phyloP scores from a whole-genome alignment of 2,797 vertebrate genomes.

The Lindbergichthys nudifrons region DNA sequence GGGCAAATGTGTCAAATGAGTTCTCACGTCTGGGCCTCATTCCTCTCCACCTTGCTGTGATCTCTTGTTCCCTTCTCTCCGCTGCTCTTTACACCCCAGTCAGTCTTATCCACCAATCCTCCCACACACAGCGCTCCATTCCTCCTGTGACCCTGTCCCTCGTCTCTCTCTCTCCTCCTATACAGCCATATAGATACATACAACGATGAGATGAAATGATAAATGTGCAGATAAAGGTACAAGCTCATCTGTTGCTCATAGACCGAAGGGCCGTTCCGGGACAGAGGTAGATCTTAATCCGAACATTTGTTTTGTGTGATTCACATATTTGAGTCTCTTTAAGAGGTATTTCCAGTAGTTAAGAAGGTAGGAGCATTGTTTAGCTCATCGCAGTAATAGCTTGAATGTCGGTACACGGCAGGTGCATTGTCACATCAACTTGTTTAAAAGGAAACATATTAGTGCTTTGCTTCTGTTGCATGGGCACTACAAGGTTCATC shows the following conservation, averaged over 20 bases:
- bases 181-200: conserved; percentile 3
- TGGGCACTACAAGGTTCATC: neutral
- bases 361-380: neutral
- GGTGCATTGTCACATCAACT: neutral
- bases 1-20: conserved; percentile 88
- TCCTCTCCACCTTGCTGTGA: conserved; percentile 71
- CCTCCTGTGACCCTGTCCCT: conserved; percentile 66
- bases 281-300: neutral
- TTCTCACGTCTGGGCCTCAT: conserved; percentile 80
- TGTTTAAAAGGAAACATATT: neutral
- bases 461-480: neutral
- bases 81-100: conserved; percentile 67
- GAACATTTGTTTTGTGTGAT: conserved; percentile 9
- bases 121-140: conserved; percentile 52
- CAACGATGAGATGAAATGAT: conserved; percentile 19
- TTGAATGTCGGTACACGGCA: neutral
- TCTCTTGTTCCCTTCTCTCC: conserved; percentile 57
- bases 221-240: neutral
- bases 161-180: conserved; percentile 28
- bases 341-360: neutral
- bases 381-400: neutral
- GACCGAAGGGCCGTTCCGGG: neutral
- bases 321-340: neutral
- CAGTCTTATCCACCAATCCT: conserved; percentile 52
- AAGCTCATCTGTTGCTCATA: neutral